phyloP scores from a whole-genome alignment of 2,888 invertebrate genomes.

The Caenorhabditis auriculariae region DNA sequence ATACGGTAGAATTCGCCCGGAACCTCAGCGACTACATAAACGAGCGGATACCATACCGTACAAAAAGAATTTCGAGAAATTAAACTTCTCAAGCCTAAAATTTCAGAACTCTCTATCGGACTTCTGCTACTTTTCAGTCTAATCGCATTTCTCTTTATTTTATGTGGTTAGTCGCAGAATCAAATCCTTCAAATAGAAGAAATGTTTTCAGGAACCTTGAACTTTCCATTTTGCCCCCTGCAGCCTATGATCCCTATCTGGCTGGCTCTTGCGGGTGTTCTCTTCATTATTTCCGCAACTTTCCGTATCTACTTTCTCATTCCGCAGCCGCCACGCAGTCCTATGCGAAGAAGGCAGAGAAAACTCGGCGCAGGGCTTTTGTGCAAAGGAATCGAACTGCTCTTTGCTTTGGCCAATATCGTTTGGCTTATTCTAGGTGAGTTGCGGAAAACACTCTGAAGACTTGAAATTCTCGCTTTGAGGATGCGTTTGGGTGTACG shows the following conservation, averaged over 20 bases:
- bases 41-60: conserved; percentile 47
- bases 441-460: not conserved
- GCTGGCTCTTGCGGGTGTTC: conserved; percentile 48
- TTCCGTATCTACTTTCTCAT: conserved; percentile 48
- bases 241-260: conserved; percentile 61
- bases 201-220: conserved; percentile 42
- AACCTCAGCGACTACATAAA: conserved; percentile 52
- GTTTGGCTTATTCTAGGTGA: conserved; percentile 55
- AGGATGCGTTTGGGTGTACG: conserved; percentile 61
- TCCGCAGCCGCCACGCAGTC: conserved; percentile 22
- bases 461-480: conserved; percentile 1
- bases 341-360: conserved; percentile 12
- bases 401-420: conserved; percentile 49
- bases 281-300: conserved; percentile 50
- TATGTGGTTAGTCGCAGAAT: conserved; percentile 22
- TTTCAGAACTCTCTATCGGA: conserved; percentile 24
- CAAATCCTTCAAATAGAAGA: not conserved
- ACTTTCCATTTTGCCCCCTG: conserved; percentile 50
- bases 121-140: conserved; percentile 17
- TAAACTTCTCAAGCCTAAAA: not conserved
- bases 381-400: conserved; percentile 46
- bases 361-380: conserved; percentile 23
- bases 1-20: conserved; percentile 56
- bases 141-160: conserved; percentile 21
- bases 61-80: conserved; percentile 2